Evolutionary conservation across 64 coral and sea anemone species (phyloP).

Genomic region (Pachyseris speciosa): DNA sequence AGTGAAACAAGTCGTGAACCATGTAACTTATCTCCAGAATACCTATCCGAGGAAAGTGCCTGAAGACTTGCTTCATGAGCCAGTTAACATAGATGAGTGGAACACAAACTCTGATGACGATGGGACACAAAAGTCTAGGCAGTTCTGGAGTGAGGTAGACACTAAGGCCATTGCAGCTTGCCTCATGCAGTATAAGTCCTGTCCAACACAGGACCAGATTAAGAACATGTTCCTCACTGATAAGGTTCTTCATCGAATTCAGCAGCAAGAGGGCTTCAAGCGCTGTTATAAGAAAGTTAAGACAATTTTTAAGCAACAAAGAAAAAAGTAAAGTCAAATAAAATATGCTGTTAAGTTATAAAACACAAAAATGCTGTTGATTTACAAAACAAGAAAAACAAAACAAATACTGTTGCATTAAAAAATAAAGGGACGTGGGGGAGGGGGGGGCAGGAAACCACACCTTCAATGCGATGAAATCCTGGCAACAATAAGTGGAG

Average conservation of each 20-base stretch:
- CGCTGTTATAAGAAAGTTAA: conserved; percentile 1
- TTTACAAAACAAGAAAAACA: too few species aligned
- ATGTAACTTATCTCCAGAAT: too few species aligned
- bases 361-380: neutral
- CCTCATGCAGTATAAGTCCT: neutral
- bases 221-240: neutral
- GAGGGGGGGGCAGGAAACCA: too few species aligned
- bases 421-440: too few species aligned
- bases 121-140: neutral
- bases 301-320: neutral
- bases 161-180: neutral
- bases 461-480: too few species aligned
- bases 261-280: neutral
- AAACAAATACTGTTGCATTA: too few species aligned
- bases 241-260: neutral
- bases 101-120: neutral
- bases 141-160: conserved; percentile 11
- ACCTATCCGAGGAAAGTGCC: neutral
- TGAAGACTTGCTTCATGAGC: neutral
- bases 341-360: neutral
- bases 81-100: neutral
- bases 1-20: too few species aligned
- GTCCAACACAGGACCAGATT: neutral
- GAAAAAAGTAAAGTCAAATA: neutral
- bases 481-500: too few species aligned